Evolutionary conservation across 2,888 invertebrate species (phyloP).

Genomic region (Leptinotarsa peninsularis): DNA sequence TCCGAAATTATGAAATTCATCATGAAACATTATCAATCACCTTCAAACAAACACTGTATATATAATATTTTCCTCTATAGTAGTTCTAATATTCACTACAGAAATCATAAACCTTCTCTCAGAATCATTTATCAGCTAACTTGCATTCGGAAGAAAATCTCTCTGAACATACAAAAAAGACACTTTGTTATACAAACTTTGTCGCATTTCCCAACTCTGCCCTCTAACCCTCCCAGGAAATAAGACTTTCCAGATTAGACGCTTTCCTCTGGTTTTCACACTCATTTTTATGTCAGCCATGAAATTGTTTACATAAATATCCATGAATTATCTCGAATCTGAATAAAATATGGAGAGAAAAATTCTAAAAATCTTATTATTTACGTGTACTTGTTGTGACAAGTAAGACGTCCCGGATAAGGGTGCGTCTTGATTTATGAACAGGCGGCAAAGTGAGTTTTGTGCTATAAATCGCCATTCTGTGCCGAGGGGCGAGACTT

Average conservation of each 20-base stretch:
- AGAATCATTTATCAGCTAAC: background rate
- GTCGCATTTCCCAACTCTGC: background rate
- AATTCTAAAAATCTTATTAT: slow-evolving; percentile 56
- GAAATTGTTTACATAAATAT: slow-evolving; percentile 51
- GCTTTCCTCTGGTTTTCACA: slow-evolving; percentile 32
- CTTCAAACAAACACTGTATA: too few relatives aligned
- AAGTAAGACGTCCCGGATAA: slow-evolving; percentile 49
- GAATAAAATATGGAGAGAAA: slow-evolving; percentile 49
- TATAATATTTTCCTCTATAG: too few relatives aligned
- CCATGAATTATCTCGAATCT: slow-evolving; percentile 53
- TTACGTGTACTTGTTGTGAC: slow-evolving; percentile 59
- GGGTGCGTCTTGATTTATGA: slow-evolving; percentile 58
- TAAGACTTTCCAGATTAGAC: slow-evolving; percentile 6
- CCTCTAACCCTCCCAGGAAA: background rate
- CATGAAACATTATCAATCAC: too few relatives aligned
- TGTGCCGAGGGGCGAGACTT: slow-evolving; percentile 58
- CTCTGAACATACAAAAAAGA: too few relatives aligned
- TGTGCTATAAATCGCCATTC: slow-evolving; percentile 60
- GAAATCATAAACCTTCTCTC: too few relatives aligned
- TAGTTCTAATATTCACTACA: too few relatives aligned
- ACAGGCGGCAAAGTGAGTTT: slow-evolving; percentile 59
- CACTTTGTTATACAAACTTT: background rate
- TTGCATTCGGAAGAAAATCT: too few relatives aligned
- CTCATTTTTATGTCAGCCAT: slow-evolving; percentile 42
- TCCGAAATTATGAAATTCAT: too few relatives aligned